Percentiles rank a stretch among this genome's conserved stretches.
phyloP scores from a whole-genome alignment of 2,797 vertebrate genomes.

The Sebastes taczanowskii region DNA sequence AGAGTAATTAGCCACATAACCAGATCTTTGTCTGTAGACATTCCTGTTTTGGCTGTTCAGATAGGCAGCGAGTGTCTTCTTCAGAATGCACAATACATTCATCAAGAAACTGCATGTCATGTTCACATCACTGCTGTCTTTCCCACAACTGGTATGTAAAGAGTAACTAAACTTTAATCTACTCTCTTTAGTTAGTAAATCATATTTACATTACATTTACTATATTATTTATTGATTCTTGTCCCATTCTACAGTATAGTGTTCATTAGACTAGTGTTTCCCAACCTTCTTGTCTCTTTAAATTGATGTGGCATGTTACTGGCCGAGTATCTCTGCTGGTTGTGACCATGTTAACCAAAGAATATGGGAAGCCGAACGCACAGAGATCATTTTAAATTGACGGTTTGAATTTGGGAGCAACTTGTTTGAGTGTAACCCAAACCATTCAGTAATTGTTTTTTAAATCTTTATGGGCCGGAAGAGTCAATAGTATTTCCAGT shows the following conservation, averaged over 20 bases:
- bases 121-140: neutral
- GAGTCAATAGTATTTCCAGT: too few relatives aligned
- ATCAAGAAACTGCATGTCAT: neutral
- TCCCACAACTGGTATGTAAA: neutral
- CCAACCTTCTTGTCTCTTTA: neutral
- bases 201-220: neutral
- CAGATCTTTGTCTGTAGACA: conserved; percentile 3
- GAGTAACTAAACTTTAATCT: neutral
- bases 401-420: too few relatives aligned
- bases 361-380: neutral
- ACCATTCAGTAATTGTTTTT: too few relatives aligned
- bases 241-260: neutral
- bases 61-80: neutral
- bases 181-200: neutral
- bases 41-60: neutral
- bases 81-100: neutral
- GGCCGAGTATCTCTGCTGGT: neutral
- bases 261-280: neutral
- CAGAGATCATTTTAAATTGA: too few relatives aligned
- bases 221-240: neutral
- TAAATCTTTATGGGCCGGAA: too few relatives aligned
- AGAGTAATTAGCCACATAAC: neutral
- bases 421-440: too few relatives aligned
- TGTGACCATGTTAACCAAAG: neutral
- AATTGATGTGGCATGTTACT: neutral